Evolutionary conservation across 2,797 vertebrate genomes (phyloP), one percentile per base, ranked within the genome.

Genomic region (Masticophis lateralis): DNA sequence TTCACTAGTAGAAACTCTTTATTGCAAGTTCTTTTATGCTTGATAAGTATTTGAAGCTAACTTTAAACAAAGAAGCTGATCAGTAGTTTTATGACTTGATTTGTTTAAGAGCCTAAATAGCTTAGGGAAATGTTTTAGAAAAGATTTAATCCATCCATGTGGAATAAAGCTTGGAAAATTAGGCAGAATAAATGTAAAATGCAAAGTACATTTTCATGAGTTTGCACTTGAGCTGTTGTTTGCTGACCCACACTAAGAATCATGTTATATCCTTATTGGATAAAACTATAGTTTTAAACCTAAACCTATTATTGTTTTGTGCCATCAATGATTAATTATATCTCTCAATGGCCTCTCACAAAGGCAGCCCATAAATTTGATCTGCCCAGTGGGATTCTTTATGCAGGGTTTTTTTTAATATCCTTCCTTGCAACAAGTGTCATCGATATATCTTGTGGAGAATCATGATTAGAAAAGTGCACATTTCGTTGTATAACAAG

Each of bases 101-200:
- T 97, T 96, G 94, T 96, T 97, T 96, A 94, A 97, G 95, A 95
- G 93, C 94, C 93, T 90, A 93, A 95, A 95, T 93, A 90, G 95
- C 95, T 96, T 96, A 95, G 92, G 95, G 95, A 95, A 95, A 93
- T 94, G 92, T 95, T 96, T 96, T 95, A 88, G 74, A 90, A 92
- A 93, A 95, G 90, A 88, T 94, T n/a, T 92, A 95, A 96, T 95
- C 95, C 91, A 94, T 95, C 94, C 94, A 83, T 66, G 66, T 92
- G 88, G 95, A 96, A 92, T 95, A 97, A 96, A 96, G 86, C 91
- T 92, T 93, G 87, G 95, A 94, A 96, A 96, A 97, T 96, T 94
- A 94, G 92, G 43, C 96, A 89, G 94, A 59, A 95, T 95, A 96
- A 96, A 93, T 93, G 61, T 94, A 96, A 95, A 96, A 18, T 53